Percentiles rank a stretch among this genome's conserved stretches.
Conservation (phyloP, 2,797 vertebrate genomes). For the Poecilia velifera region DNA sequence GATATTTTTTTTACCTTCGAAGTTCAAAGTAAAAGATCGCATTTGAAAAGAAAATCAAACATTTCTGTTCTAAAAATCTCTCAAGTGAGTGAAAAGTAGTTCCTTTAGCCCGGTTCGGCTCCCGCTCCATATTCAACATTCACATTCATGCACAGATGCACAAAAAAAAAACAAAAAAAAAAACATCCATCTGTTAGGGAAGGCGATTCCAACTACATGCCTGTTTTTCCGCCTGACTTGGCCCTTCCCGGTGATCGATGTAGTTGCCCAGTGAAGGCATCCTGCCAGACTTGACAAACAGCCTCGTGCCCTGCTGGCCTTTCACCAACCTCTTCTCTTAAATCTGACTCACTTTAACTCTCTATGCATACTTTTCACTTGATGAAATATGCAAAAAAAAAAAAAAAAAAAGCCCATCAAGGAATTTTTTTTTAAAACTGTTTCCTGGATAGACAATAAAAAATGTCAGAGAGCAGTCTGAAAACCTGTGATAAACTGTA, state of each 20-base stretch:
- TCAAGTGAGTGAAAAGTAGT: conserved; percentile 13
- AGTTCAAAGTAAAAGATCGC: conserved; percentile 1
- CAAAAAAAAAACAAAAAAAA: conserved; percentile 21
- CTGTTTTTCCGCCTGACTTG: conserved; percentile 34
- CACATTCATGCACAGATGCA: conserved; percentile 45
- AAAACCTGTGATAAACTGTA: background rate
- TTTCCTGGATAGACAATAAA: background rate
- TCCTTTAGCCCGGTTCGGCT: background rate
- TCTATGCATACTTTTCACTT: background rate
- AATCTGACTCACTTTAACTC: background rate
- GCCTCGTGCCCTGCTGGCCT: conserved; percentile 19
- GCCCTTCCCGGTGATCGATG: conserved; percentile 5
- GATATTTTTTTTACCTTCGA: background rate
- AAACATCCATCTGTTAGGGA: conserved; percentile 71
- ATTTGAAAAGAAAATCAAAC: conserved; percentile 6
- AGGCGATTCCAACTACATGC: conserved; percentile 55
- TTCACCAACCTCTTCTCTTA: conserved; percentile 8
- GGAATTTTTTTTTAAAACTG: background rate
- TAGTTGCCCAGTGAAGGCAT: conserved; percentile 25
- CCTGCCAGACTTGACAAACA: conserved; percentile 20
- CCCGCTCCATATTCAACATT: background rate
- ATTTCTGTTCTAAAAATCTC: conserved; percentile 13
- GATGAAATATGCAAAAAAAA: too few species aligned
- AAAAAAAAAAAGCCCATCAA: background rate
- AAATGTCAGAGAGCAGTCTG: background rate